Evolutionary conservation across 2,888 invertebrate species (phyloP), one percentile per base, ranked within the genome.

Genomic region (Drosophila rubida): DNA sequence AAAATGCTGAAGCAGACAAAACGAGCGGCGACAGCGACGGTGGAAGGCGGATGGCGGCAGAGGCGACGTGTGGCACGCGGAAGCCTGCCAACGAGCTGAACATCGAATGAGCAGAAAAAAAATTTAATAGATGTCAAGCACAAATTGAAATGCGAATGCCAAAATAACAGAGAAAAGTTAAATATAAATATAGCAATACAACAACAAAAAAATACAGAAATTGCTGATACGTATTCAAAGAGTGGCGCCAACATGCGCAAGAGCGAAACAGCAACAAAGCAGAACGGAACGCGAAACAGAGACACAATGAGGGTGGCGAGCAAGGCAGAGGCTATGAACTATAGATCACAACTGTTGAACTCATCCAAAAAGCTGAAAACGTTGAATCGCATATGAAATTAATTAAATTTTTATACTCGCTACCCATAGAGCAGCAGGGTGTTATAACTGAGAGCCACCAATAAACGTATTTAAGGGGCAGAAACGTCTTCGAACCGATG

Each of bases 101-200:
- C 58, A 63, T 19, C 19, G 44, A 63, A 57, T 45, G 59, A 64
- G 55, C 37, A 49, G 55, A 80, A 69, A 80, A 50, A 65, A 88
- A 77, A 77, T 69, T 74, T 88, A 82, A 82, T 82, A 88, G 85
- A 88, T 87, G 81, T 88, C 89, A 88, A 88, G 78, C 81, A 77
- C 53, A 80, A 82, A 87, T 84, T 69, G 81, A 83, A 82, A 69
- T 64, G 66, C 62, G 69, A 80, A 61, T 69, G 60, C 53, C 63
- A 68, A 60, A 53, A 68, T 66, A 50, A 53, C 59, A 27, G 39
- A 41, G 53, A 42, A 46, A 70, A 75, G 23, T 51, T 59, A 54
- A 70, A 75, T 70, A 58, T 41, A 78, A 71, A 65, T 63, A 58
- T 37, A 46, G 58, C 5, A 57, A 51, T 63, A 55, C 2, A 42